Evolutionary conservation across 1,140 invertebrate genomes (phyloP).

Genomic region (Colletes latitarsis): DNA sequence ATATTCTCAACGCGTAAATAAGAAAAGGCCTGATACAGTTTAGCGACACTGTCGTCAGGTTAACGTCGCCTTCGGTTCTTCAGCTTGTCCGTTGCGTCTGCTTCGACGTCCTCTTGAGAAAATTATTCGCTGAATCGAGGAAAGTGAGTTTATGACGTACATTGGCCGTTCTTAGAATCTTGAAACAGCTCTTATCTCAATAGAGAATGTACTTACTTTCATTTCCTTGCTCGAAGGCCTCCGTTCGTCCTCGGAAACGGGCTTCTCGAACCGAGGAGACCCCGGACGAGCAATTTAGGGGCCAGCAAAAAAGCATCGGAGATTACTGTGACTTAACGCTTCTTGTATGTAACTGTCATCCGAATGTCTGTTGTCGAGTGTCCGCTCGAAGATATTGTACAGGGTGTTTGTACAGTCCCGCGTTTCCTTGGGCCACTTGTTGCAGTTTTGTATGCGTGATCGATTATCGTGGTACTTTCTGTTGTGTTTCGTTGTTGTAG

Average conservation of each 20-base stretch:
- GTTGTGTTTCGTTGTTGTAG: background rate
- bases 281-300: too few relatives aligned
- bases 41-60: too few relatives aligned
- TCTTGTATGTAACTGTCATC: background rate
- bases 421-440: background rate
- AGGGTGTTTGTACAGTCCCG: slow-evolving; percentile 32
- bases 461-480: background rate
- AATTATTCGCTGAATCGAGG: too few relatives aligned
- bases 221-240: background rate
- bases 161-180: background rate
- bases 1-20: too few relatives aligned
- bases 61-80: too few relatives aligned
- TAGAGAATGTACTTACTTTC: slow-evolving; percentile 32
- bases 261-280: too few relatives aligned
- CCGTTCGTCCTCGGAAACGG: too few relatives aligned
- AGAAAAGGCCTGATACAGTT: too few relatives aligned
- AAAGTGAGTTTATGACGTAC: background rate
- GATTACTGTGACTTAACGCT: background rate
- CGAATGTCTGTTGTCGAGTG: background rate
- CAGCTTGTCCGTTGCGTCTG: too few relatives aligned
- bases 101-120: too few relatives aligned
- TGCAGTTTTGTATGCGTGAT: background rate
- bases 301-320: background rate
- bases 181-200: background rate
- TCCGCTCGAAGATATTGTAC: background rate